A percentile compares a stretch with the other conserved stretches of the same genome.
These are phyloP conservation scores for Diarsia brunnea DNA, from an alignment of 2,888 invertebrate species.

Conservation along the genomic window DNA sequence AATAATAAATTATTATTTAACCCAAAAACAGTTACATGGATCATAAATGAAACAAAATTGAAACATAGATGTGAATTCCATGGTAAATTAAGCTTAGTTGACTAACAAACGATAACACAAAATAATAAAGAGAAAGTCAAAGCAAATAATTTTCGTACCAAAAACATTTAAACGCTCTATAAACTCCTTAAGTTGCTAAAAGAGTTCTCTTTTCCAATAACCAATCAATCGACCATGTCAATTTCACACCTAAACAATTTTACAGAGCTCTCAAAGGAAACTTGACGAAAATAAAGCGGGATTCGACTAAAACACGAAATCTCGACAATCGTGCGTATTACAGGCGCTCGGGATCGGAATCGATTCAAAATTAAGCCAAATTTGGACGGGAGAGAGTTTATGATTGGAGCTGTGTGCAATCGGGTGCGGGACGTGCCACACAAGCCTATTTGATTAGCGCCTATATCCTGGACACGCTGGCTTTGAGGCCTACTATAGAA, in stretches of 20 bases:
- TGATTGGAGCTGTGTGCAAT: slow-evolving; percentile 71
- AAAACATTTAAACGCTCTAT: slow-evolving; percentile 3
- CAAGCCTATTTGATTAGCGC: slow-evolving; percentile 75
- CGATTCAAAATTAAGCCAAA: slow-evolving; percentile 64
- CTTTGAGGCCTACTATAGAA: slow-evolving; percentile 46
- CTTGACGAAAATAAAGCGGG: slow-evolving; percentile 29
- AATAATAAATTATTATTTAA: no score
- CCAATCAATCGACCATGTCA: slow-evolving; percentile 42
- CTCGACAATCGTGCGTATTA: slow-evolving; percentile 39
- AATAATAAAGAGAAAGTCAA: not conserved
- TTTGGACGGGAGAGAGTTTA: slow-evolving; percentile 65
- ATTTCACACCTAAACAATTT: slow-evolving; percentile 36
- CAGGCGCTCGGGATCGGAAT: slow-evolving; percentile 40
- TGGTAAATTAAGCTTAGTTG: not conserved
- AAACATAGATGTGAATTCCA: not conserved
- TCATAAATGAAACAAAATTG: not conserved
- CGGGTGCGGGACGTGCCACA: slow-evolving; percentile 65
- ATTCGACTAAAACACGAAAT: slow-evolving; percentile 23
- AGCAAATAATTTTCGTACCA: not conserved
- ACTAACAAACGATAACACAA: not conserved
- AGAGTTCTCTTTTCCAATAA: slow-evolving; percentile 24
- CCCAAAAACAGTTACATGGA: no score
- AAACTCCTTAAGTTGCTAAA: not conserved
- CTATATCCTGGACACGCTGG: slow-evolving; percentile 39
- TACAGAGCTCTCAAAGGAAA: slow-evolving; percentile 31